Percentiles rank a stretch among this genome's conserved stretches.
phyloP scores from a whole-genome alignment of 2,113 vertebrate genomes.

The Galbula dea region DNA sequence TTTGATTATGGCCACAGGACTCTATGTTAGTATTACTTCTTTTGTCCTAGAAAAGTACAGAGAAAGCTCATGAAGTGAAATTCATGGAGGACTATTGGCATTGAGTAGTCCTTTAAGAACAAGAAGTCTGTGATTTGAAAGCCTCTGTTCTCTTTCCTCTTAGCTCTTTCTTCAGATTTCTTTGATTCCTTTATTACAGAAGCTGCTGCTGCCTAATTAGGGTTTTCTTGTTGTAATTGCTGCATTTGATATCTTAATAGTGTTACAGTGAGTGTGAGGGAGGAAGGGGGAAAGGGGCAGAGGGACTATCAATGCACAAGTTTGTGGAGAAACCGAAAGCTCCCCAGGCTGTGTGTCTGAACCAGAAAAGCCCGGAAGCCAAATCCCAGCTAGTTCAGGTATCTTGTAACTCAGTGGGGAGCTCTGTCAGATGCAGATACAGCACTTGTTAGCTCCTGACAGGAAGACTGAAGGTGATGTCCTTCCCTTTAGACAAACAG shows the following conservation, averaged over 20 bases:
- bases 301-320: conserved; percentile 28
- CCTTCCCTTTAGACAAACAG: background rate
- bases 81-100: background rate
- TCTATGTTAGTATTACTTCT: conserved; percentile 36
- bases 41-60: conserved; percentile 51
- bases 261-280: background rate
- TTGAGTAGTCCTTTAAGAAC: conserved; percentile 56
- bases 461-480: background rate
- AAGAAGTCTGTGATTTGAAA: conserved; percentile 40
- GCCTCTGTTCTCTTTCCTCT: conserved; percentile 18
- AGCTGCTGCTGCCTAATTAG: conserved; percentile 71
- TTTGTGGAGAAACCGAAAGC: background rate
- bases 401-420: background rate
- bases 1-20: conserved; percentile 73
- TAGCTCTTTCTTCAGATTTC: conserved; percentile 56
- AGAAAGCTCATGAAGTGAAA: conserved; percentile 15
- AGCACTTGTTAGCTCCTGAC: background rate
- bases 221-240: conserved; percentile 70
- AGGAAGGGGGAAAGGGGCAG: conserved; percentile 49
- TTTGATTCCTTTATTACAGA: conserved; percentile 57
- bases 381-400: background rate
- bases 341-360: background rate
- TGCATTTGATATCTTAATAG: conserved; percentile 77
- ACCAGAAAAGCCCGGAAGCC: background rate
- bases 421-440: background rate